Evolutionary conservation across 1,140 invertebrate species (phyloP).

Genomic region (Pogonognathellus flavescens): DNA sequence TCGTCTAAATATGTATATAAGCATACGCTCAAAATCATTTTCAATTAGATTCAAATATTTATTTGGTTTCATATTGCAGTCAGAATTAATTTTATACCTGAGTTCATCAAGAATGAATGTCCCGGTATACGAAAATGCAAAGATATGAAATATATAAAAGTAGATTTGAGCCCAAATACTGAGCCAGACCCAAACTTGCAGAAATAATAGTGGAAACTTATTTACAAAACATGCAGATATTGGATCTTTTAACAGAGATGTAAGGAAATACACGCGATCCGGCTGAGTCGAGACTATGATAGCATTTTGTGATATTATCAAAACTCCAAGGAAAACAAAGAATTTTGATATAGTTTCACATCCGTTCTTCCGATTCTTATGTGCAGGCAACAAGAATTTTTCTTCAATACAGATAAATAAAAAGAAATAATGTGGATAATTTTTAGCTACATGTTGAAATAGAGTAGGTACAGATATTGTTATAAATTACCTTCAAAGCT

Average conservation of each 20-base stretch:
- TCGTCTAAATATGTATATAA: background rate
- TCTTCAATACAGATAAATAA: background rate
- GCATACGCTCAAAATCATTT: background rate
- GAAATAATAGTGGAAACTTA: background rate
- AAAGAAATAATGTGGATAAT: no score
- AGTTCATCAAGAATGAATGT: slow-evolving; percentile 14
- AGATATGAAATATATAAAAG: background rate
- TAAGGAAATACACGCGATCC: background rate
- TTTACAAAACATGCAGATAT: no score
- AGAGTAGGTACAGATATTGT: no score
- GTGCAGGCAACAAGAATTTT: background rate
- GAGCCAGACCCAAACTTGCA: slow-evolving; percentile 29
- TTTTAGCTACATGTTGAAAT: no score
- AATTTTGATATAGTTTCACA: background rate
- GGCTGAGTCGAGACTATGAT: background rate
- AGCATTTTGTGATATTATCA: no score
- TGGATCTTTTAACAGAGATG: slow-evolving; percentile 8
- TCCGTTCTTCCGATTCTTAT: slow-evolving; percentile 25
- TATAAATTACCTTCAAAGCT: slow-evolving; percentile 14
- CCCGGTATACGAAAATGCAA: slow-evolving; percentile 1
- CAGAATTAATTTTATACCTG: background rate
- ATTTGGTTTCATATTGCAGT: background rate
- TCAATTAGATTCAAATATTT: background rate
- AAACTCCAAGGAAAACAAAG: background rate
- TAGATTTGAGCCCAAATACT: slow-evolving; percentile 25